Base-by-base conservation (phyloP, 2,797 vertebrate genomes). In the Syngnathus rostellatus region DNA sequence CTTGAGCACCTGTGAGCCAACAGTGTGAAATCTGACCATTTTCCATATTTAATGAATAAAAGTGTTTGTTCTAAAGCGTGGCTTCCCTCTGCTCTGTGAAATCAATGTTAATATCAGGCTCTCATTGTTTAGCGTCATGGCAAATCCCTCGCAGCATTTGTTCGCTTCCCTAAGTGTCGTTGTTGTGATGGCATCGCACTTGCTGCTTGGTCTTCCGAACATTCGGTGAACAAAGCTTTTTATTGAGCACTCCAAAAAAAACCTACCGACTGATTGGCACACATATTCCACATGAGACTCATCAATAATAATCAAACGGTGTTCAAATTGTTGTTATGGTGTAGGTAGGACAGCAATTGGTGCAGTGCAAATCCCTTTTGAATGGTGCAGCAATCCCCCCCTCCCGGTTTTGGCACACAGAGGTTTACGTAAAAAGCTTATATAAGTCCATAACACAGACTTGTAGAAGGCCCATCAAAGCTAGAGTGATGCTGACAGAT, bases 361-460 rank as follows among this genome's bases (percentile, higher is more conserved):
- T 90, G 89, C 89, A 90, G 85, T 86, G 88, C 78, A 78, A 89
- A 87, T 87, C 73, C 82, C 79, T 81, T 84, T 84, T 88, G 80
- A 82, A 83, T 85, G 80, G 81, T 87, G 86, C 87, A 85, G 85
- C 74, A 72, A 53, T 19, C 17, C 65, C 58, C 69, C 63, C 10
- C 14, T 81, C 72, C 80, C 72, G 62, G 37, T 78, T 83, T 82
- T 75, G 79, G 78, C 78, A 76, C 53, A 14, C 77, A 65, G 78
- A 82, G 81, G 79, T 86, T 87, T 89, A 90, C 84, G 80, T 89
- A 90, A 90, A 90, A 86, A 78, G 72, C 81, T 91, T 91, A 91
- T 75, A 83, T 90, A 91, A 92, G 80, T 85, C 79, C 73, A 82
- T 81, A 86, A 83, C 83, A 74, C 77, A 85, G 73, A 75, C 72